Conservation (phyloP, 2,113 vertebrate species). For the Cettia cetti region DNA sequence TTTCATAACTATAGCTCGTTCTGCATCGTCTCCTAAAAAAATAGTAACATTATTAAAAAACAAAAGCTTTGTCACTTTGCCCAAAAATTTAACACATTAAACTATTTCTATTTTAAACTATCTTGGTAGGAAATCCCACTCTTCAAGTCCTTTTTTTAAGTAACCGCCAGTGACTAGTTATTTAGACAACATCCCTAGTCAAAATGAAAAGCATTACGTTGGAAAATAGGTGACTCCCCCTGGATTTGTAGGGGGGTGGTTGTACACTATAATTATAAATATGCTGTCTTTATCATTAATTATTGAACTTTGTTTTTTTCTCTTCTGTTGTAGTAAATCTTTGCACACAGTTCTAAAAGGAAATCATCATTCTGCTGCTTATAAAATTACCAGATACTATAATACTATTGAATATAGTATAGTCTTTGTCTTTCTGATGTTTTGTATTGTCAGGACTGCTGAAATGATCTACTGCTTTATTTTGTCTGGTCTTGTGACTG, state of each 20-base stretch:
- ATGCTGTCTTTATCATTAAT: not conserved
- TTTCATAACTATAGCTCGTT: conserved; percentile 44
- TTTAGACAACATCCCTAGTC: not conserved
- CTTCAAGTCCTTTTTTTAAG: not conserved
- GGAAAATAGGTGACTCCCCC: not conserved
- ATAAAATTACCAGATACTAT: not conserved
- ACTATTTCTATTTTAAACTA: not conserved
- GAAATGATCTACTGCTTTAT: not conserved
- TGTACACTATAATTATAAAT: not conserved
- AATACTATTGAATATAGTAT: not conserved
- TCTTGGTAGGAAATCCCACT: not conserved
- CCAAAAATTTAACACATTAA: not conserved
- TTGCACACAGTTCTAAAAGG: not conserved
- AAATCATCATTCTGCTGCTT: not conserved
- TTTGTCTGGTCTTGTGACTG: not conserved
- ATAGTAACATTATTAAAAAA: conserved; percentile 55
- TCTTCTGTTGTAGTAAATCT: not conserved
- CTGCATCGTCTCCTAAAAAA: conserved; percentile 59
- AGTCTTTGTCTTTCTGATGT: not conserved
- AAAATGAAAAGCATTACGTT: not conserved
- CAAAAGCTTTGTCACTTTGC: not conserved
- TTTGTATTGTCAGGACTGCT: not conserved
- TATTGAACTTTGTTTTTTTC: not conserved
- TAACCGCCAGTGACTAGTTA: not conserved
- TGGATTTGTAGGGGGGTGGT: not conserved